Base-by-base conservation (phyloP, 2,888 invertebrate genomes). In the Kuschelorhynchus macadamiae region DNA sequence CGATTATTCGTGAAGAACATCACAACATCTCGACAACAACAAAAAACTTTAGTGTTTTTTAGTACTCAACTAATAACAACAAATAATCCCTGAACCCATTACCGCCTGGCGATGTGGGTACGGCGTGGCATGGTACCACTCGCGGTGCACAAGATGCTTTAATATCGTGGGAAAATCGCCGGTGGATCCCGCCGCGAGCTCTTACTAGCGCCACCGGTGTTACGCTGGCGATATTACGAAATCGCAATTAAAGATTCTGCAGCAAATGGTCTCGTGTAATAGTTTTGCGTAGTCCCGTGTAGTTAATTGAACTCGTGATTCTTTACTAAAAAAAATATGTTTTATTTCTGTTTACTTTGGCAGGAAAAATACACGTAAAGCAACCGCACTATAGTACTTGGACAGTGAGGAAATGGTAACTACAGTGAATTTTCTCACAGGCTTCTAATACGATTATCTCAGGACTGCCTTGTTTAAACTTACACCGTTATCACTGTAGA, bases 121-220 rank as follows among this genome's bases (percentile, higher is more conserved):
- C 47, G 39, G 32, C 36, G 59, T 33, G 49, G 67, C 57, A 33
- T 12, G 62, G 52, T 59, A 67, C 59, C 59, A 49, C 62, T 66
- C 41, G 61, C 69, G 33, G 61, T 41, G 55, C 60, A 18, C 44
- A 33, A 50, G 59, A 63, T 47, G 70, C 69, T 74, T 76, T 72
- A 74, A 72, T 74, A 72, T 71, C 75, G 75, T 76, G 75, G 74
- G 75, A 76, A 76, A 73, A 70, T 60, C 60, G 72, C 65, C 41
- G 53, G 33, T 62, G 50, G 53, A 56, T 56, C 52, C 50, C 17
- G 69, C 59, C 60, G 57, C 65, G 50, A 55, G 61, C 61, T 21
- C 46, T 11, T 14, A 30, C 16, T 50, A 50, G 46, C 57, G 57
- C 57, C 57, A 59, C 57, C 16, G 17, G 57, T 59, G 9, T 59